Evolutionary conservation across 2,888 invertebrate genomes (phyloP).

Genomic region (Lottia scabra): DNA sequence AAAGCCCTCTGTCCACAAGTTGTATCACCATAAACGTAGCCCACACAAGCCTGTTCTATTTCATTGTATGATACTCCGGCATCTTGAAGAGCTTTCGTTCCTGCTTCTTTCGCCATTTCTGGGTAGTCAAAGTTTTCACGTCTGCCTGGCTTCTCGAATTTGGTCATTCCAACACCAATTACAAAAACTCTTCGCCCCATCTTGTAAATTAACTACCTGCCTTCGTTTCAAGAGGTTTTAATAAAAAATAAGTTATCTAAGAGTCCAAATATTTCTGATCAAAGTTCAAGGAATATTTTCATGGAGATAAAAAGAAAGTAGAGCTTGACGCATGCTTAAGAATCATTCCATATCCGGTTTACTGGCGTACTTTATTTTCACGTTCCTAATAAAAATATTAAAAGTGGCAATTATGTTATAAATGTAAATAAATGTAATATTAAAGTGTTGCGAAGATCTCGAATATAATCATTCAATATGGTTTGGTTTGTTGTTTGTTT

Average conservation of each 20-base stretch:
- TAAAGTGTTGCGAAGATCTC: too few relatives aligned
- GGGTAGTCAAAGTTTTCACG: constrained; percentile 90
- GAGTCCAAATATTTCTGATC: too few relatives aligned
- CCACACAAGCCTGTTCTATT: constrained; percentile 90
- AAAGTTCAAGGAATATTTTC: too few relatives aligned
- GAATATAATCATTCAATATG: too few relatives aligned
- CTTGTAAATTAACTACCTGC: not conserved
- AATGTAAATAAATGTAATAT: too few relatives aligned
- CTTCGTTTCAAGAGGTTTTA: not conserved
- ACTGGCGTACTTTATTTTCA: too few relatives aligned
- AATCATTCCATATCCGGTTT: too few relatives aligned
- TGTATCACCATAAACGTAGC: constrained; percentile 95
- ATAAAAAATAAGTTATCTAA: not conserved
- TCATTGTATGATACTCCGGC: constrained; percentile 81
- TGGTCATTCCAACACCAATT: constrained; percentile 97
- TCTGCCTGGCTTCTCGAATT: constrained; percentile 94
- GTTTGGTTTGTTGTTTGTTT: too few relatives aligned
- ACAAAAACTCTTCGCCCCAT: constrained; percentile 78
- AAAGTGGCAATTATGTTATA: too few relatives aligned
- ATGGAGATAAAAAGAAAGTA: too few relatives aligned
- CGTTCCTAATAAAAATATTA: too few relatives aligned
- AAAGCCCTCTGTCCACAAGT: constrained; percentile 94
- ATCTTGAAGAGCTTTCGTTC: constrained; percentile 87
- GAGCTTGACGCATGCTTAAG: too few relatives aligned
- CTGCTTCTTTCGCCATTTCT: constrained; percentile 92